Base-by-base conservation (phyloP, 2,113 vertebrate species). In the Neoarius graeffei region DNA sequence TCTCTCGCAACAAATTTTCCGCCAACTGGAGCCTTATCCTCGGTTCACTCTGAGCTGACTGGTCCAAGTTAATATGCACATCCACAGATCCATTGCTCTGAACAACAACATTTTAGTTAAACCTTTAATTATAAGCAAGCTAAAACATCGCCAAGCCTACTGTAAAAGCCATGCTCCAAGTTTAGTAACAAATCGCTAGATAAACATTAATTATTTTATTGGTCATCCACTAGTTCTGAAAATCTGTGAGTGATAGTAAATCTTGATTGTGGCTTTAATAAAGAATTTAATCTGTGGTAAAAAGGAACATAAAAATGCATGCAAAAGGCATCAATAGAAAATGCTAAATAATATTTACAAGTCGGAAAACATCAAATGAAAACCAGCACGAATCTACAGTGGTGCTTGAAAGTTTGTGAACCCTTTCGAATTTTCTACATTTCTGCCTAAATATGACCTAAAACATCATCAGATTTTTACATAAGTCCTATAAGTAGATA, bases 1-100 rank as follows among this genome's bases (percentile, higher is more conserved):
- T 94, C 48, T 98, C 97, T 84, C 97, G 94, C 82, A 98, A 94
- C 93, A 98, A 95, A 87, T 97, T 97, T 92, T 98, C 97, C 5
- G 97, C 97, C 93, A 98, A 91, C 62, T 97, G 95, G 66, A 98
- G 95, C 85, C 97, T 94, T 52, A 98, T 95, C n/a, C 97, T 94
- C 0, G 97, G 96, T 89, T 98, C 97, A 19, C 97, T 98, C 95
- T 98, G 93, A 52, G 95, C 91, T 2, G 94, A 93, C 71, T 95
- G 95, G 91, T 97, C 97, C 97, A 98, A 95, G 90, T 98, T 97
- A 80, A 98, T 97, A 94, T 97, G 97, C 89, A 98, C 96, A 84
- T 97, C 97, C 91, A 98, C 95, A 30, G 96, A 96, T 64, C 97
- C 96, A 52, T 96, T 96, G 90, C 91, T 95, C 96, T 96, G 90